These are phyloP conservation scores for Paramormyrops hopkinsi DNA, from an alignment of 2,797 vertebrate species.

Conservation along the genomic window DNA sequence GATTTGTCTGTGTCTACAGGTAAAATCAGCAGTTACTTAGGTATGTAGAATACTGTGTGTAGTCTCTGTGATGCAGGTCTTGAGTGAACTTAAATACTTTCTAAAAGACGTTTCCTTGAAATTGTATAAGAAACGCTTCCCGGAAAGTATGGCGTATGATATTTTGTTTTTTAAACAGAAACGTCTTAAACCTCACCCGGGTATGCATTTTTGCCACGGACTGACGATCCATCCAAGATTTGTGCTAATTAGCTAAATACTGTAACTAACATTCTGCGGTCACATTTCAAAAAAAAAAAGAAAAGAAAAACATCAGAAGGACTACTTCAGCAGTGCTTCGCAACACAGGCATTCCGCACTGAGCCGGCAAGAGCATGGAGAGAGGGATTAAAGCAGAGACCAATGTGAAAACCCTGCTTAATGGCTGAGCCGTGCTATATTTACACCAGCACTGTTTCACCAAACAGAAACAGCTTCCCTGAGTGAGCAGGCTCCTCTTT, in stretches of 20 bases:
- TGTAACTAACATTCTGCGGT: conserved; percentile 44
- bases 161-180: neutral
- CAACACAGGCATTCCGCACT: conserved; percentile 19
- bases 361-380: conserved; percentile 15
- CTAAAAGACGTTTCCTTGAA: neutral
- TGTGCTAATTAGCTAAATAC: conserved; percentile 64
- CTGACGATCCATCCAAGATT: conserved; percentile 58
- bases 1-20: neutral
- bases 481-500: conserved; percentile 41
- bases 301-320: conserved; percentile 42
- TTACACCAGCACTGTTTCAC: conserved; percentile 29
- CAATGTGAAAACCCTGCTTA: conserved; percentile 42
- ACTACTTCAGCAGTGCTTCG: conserved; percentile 52
- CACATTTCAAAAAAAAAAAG: conserved; percentile 20
- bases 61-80: neutral
- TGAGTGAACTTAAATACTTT: neutral
- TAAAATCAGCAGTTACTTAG: neutral
- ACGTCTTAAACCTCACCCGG: neutral
- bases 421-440: conserved; percentile 37
- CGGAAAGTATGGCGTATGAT: neutral
- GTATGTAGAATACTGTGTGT: neutral
- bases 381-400: conserved; percentile 31
- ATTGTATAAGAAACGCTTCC: neutral
- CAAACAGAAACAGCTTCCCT: conserved; percentile 28
- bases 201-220: conserved; percentile 19